Base-by-base conservation (phyloP, 2,797 vertebrate species). In the Helostoma temminkii region DNA sequence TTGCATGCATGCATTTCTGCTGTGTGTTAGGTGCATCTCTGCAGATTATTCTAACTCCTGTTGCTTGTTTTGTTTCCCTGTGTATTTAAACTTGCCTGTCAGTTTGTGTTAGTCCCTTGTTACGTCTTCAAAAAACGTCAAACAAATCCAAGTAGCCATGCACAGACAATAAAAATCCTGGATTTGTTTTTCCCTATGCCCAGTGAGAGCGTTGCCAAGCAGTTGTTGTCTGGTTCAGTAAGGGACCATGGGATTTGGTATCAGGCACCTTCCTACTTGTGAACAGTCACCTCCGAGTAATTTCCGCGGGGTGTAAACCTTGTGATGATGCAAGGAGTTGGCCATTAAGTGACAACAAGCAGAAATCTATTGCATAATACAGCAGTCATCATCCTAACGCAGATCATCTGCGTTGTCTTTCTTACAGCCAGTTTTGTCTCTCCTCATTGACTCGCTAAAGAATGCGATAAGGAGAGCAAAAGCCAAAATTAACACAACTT, bases 401-500 rank as follows among this genome's bases (percentile, higher is more conserved):
- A 58, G 87, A 84, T 88, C 76, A 84, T 83, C 65, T 71, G 58
- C 79, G 72, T 85, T 87, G 74, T 82, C 76, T 86, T 72, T 82
- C 74, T 86, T 48, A 32, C 76, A 80, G 82, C 71, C 78, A 80
- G 58, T 88, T 91, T 83, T 79, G 76, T 85, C 54, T 80, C 76
- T 83, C 74, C 76, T 84, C 81, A 86, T 87, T 86, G 86, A 87
- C 84, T 92, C 84, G 77, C 64, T 81, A 82, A 89, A 87, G 76
- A 76, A 84, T 75, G 73, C 59, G 78, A 89, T 89, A 86, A 88
- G 76, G 67, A 77, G 63, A 74, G 68, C 66, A 28, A 80, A 88
- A 87, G 78, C 59, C 30, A 53, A 62, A 88, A 92, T 92, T 90
- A 91, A 77, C 88, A 90, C 89, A 86, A 91, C 91, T 91, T 92